Evolutionary conservation across 2,113 vertebrate genomes (phyloP).

Genomic region (Silurus glanis): DNA sequence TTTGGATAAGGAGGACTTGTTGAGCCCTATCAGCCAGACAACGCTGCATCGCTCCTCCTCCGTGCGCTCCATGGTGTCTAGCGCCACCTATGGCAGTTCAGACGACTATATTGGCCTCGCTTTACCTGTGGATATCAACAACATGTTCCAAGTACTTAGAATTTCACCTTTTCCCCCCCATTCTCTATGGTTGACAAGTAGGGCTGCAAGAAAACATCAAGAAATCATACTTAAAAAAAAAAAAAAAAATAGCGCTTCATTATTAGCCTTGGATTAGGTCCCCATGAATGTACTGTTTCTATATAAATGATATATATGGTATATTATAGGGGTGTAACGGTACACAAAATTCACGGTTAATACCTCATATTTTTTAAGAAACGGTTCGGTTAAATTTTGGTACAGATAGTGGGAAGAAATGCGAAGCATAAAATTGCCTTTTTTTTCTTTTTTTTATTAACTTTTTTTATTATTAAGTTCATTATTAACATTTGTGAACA

Average conservation of each 20-base stretch:
- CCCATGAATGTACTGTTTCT: not conserved
- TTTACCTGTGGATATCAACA: conserved; percentile 90
- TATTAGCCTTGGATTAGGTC: not conserved
- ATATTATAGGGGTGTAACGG: too few species aligned
- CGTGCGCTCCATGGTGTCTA: conserved; percentile 96
- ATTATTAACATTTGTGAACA: too few species aligned
- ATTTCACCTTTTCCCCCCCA: not conserved
- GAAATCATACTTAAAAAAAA: too few species aligned
- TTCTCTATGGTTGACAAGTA: not conserved
- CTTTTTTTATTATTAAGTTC: too few species aligned
- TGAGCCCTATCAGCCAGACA: conserved; percentile 96
- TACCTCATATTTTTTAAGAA: too few species aligned
- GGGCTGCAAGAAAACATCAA: too few species aligned
- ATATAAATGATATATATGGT: not conserved
- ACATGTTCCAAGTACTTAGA: conserved; percentile 88
- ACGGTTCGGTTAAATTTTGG: too few species aligned
- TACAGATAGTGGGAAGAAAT: too few species aligned
- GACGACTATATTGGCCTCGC: conserved; percentile 96
- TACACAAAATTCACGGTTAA: too few species aligned
- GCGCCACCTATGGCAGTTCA: conserved; percentile 84
- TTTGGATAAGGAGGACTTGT: conserved; percentile 95
- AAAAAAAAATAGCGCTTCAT: not conserved
- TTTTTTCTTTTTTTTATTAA: too few species aligned
- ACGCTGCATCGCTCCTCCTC: conserved; percentile 95
- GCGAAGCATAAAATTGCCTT: too few species aligned